Evolutionary conservation across 2,888 invertebrate species (phyloP).

Genomic region (Hypsopygia costalis): DNA sequence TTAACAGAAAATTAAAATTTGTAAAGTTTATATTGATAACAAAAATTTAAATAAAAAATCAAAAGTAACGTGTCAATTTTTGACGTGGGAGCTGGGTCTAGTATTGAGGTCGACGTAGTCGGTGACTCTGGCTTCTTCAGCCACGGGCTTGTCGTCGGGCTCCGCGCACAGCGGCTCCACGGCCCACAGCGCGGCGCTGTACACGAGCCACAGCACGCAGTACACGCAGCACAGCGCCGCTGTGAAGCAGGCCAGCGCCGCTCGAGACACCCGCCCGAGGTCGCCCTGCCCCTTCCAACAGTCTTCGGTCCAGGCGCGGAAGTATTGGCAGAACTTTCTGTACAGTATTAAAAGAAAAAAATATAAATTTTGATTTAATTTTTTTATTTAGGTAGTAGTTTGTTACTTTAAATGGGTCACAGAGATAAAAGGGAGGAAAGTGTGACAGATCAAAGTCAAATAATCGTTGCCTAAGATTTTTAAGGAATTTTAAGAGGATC

Average conservation of each 20-base stretch:
- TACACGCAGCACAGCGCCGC: slow-evolving; percentile 46
- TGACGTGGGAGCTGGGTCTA: slow-evolving; percentile 21
- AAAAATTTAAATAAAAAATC: too few relatives aligned
- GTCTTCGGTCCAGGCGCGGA: slow-evolving; percentile 53
- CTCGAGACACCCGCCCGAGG: slow-evolving; percentile 31
- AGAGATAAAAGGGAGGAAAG: too few relatives aligned
- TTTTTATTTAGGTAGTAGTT: too few relatives aligned
- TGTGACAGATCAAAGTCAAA: too few relatives aligned
- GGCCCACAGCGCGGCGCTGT: slow-evolving; percentile 50
- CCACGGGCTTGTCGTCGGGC: slow-evolving; percentile 8
- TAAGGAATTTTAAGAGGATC: too few relatives aligned
- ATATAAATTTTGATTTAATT: too few relatives aligned
- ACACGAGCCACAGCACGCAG: slow-evolving; percentile 34
- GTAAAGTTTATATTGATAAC: too few relatives aligned
- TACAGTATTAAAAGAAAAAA: too few relatives aligned
- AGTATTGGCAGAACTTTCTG: slow-evolving; percentile 52
- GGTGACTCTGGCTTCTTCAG: slow-evolving; percentile 26
- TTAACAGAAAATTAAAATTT: too few relatives aligned
- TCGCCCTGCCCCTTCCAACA: slow-evolving; percentile 36
- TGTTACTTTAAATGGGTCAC: too few relatives aligned
- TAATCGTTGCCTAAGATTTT: too few relatives aligned
- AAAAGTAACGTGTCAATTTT: slow-evolving; percentile 11
- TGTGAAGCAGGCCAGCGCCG: slow-evolving; percentile 38
- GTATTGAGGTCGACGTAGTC: slow-evolving; percentile 35
- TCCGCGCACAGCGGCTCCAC: slow-evolving; percentile 49